phyloP scores from a whole-genome alignment of 2,888 invertebrate genomes.

The Portevinia maculata region DNA sequence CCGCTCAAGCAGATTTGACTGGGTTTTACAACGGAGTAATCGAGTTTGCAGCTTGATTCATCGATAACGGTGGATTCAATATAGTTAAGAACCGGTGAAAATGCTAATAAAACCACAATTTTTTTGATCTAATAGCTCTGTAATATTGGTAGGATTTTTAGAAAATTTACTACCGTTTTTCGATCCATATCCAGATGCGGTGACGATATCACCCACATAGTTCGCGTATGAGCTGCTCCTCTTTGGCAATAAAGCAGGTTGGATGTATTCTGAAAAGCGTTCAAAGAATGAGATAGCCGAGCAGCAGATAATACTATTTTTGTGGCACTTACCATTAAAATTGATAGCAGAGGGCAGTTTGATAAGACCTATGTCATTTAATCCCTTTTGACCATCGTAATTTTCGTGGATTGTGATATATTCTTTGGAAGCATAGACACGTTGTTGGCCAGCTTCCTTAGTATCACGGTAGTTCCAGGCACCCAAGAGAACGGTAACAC shows the following conservation, averaged over 20 bases:
- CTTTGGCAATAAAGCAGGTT: slow-evolving; percentile 77
- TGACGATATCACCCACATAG: slow-evolving; percentile 74
- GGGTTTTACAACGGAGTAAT: slow-evolving; percentile 74
- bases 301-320: no score
- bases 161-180: slow-evolving; percentile 75
- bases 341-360: slow-evolving; percentile 76
- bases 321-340: no score
- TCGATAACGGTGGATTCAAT: slow-evolving; percentile 76
- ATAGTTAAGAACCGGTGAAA: slow-evolving; percentile 75
- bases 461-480: slow-evolving; percentile 69
- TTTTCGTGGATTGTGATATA: slow-evolving; percentile 75
- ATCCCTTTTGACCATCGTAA: slow-evolving; percentile 64
- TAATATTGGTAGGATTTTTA: no score
- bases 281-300: no score
- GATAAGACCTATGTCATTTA: slow-evolving; percentile 78
- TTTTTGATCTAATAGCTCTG: no score
- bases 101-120: no score
- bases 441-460: slow-evolving; percentile 74
- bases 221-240: slow-evolving; percentile 64
- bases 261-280: slow-evolving; percentile 75
- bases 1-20: slow-evolving; percentile 82
- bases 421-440: slow-evolving; percentile 55
- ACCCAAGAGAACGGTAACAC: slow-evolving; percentile 75
- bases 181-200: slow-evolving; percentile 77
- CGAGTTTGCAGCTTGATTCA: slow-evolving; percentile 74